phyloP scores from a whole-genome alignment of 2,113 vertebrate species.

The Brachypteracias leptosomus region DNA sequence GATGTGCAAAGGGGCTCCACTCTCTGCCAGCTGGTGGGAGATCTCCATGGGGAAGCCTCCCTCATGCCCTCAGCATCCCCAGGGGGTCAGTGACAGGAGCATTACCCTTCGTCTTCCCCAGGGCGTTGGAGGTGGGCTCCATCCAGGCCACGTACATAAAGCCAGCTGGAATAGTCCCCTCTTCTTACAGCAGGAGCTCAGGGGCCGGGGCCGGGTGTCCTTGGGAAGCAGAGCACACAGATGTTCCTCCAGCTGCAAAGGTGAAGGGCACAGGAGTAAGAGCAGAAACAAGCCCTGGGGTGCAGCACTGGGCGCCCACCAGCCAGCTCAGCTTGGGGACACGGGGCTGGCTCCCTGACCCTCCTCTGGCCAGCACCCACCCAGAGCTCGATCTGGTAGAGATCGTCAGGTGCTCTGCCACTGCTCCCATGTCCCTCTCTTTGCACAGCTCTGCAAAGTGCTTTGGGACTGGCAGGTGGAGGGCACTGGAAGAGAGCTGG shows the following conservation, averaged over 20 bases:
- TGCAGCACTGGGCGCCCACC: neutral
- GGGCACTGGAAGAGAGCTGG: neutral
- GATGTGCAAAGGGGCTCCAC: neutral
- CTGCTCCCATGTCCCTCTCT: neutral
- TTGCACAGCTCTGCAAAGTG: neutral
- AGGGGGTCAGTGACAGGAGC: neutral
- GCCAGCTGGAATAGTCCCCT: neutral
- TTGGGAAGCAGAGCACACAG: neutral
- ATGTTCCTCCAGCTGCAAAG: neutral
- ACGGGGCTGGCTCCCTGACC: accelerated
- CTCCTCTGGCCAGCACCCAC: neutral
- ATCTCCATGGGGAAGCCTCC: neutral
- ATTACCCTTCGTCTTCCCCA: constrained; percentile 66
- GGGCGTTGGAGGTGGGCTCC: constrained; percentile 36
- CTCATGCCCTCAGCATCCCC: neutral
- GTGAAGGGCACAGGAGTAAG: neutral
- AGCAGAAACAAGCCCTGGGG: neutral
- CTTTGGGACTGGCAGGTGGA: neutral
- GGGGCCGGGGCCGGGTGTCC: neutral
- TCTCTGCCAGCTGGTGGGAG: neutral
- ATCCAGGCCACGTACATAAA: constrained; percentile 16
- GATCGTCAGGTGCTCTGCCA: neutral
- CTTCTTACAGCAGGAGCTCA: neutral
- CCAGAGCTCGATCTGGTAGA: accelerated
- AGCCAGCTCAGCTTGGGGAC: accelerated